phyloP scores from a whole-genome alignment of 2,888 invertebrate species.

The Tetanocera ferruginea region DNA sequence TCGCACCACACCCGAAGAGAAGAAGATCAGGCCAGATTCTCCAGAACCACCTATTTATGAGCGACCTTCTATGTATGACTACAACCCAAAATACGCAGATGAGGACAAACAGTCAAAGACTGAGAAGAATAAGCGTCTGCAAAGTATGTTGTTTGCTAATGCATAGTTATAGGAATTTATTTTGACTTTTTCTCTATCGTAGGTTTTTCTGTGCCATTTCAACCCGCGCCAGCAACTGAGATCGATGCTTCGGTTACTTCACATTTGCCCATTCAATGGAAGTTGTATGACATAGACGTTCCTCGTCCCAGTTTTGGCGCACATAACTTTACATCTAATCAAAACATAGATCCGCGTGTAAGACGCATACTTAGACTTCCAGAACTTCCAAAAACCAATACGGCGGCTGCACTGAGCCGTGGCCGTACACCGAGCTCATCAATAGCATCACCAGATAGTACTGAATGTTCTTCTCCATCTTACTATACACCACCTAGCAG shows the following conservation, averaged over 20 bases:
- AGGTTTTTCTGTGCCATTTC: constrained; percentile 85
- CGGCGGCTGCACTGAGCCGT: constrained; percentile 45
- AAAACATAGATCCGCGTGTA: constrained; percentile 81
- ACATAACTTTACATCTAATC: constrained; percentile 77
- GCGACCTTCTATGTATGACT: constrained; percentile 65
- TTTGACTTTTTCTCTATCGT: constrained; percentile 61
- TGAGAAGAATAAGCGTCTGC: constrained; percentile 62
- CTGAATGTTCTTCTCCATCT: constrained; percentile 50
- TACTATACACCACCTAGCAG: constrained; percentile 51
- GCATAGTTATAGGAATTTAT: background rate
- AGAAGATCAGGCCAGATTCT: constrained; percentile 55
- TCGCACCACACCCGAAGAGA: background rate
- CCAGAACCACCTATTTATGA: constrained; percentile 54
- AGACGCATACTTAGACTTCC: constrained; percentile 77
- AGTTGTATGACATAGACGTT: constrained; percentile 74
- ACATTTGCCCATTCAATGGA: constrained; percentile 82
- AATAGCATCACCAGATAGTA: constrained; percentile 60
- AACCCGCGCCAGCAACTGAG: constrained; percentile 86
- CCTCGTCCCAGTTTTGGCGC: constrained; percentile 81
- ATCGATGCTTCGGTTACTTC: constrained; percentile 86
- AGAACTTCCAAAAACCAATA: constrained; percentile 61
- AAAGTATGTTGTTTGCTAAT: constrained; percentile 32
- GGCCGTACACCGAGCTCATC: constrained; percentile 52
- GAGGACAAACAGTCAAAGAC: constrained; percentile 53
- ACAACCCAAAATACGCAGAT: constrained; percentile 49